phyloP scores from a whole-genome alignment of 2,797 vertebrate species.

The Morelia viridis region DNA sequence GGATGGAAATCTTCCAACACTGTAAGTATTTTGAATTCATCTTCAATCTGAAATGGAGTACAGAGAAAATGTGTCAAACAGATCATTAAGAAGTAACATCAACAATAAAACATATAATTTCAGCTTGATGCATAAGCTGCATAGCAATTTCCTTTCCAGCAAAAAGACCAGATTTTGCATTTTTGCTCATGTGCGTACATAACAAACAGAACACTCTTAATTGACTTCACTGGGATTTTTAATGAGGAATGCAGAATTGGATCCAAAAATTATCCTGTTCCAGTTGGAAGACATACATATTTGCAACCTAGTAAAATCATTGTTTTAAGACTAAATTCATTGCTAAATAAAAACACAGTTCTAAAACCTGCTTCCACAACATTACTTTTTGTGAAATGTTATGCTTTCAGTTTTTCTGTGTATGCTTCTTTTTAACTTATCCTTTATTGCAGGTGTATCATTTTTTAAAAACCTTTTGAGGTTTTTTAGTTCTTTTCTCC shows the following conservation, averaged over 20 bases:
- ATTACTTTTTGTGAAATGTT: not conserved
- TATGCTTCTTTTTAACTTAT: not conserved
- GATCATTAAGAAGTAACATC: conserved; percentile 18
- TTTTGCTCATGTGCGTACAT: conserved; percentile 17
- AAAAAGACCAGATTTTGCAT: conserved; percentile 40
- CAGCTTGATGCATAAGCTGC: conserved; percentile 1
- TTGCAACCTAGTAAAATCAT: conserved; percentile 44
- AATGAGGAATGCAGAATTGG: conserved; percentile 61
- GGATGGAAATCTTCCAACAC: conserved; percentile 14
- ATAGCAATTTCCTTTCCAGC: conserved; percentile 21
- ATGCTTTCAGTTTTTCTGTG: conserved; percentile 1
- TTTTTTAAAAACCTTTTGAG: not conserved
- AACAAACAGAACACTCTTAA: conserved; percentile 31
- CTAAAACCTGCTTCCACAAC: not conserved
- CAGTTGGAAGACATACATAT: conserved; percentile 54
- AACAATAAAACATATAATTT: conserved; percentile 31
- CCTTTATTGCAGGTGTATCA: not conserved
- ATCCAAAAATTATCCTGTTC: conserved; percentile 62
- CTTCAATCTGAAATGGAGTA: conserved; percentile 15
- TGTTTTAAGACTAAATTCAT: conserved; percentile 4
- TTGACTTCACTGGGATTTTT: conserved; percentile 47
- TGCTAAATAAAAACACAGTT: conserved; percentile 37
- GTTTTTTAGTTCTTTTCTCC: too few relatives aligned
- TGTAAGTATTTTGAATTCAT: conserved; percentile 18
- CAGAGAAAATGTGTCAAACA: conserved; percentile 6